Percentiles rank a stretch among this genome's conserved stretches.
Conservation (phyloP, 2,797 vertebrate genomes). For the Phrynocephalus forsythii region DNA sequence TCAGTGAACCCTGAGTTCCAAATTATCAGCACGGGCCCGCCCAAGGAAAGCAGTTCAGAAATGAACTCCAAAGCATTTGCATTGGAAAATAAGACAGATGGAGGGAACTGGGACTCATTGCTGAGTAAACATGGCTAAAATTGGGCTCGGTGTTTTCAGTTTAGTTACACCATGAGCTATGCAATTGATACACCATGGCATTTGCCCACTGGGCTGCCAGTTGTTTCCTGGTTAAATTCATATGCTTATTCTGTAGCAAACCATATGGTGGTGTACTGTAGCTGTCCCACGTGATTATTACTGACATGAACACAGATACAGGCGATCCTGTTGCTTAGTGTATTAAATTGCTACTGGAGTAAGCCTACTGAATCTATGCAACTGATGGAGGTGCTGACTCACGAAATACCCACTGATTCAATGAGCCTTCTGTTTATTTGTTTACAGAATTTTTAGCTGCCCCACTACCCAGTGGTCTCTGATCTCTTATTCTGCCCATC, state of each 20-base stretch:
- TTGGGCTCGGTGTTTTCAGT: neutral
- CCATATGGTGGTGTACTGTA: neutral
- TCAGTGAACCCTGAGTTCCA: conserved; percentile 8
- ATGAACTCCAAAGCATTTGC: neutral
- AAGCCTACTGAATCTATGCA: too few relatives aligned
- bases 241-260: neutral
- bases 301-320: neutral
- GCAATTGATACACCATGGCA: too few relatives aligned
- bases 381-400: too few relatives aligned
- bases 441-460: too few relatives aligned
- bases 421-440: neutral
- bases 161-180: neutral
- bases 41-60: neutral
- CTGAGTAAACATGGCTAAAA: neutral
- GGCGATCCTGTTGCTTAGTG: neutral
- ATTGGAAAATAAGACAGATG: neutral
- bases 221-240: neutral
- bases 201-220: neutral
- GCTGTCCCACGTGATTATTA: neutral
- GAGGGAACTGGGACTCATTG: neutral
- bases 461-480: too few relatives aligned
- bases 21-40: neutral
- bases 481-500: too few relatives aligned
- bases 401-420: neutral
- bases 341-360: too few relatives aligned